Conservation (phyloP, 2,113 vertebrate genomes). For the Coptodon bakossiorum region DNA sequence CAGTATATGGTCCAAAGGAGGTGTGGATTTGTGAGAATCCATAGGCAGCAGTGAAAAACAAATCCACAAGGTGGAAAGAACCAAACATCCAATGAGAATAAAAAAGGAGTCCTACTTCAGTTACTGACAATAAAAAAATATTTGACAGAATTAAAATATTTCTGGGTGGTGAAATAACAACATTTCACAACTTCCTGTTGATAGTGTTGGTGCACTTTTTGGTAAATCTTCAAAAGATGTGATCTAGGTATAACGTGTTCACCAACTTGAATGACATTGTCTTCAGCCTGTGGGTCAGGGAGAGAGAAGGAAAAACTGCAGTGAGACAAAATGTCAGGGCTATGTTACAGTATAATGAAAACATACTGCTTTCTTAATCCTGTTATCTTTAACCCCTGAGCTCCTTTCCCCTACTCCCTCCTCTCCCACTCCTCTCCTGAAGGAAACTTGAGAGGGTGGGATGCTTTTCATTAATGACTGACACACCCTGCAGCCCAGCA, state of each 20-base stretch:
- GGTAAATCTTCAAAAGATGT: neutral
- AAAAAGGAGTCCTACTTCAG: neutral
- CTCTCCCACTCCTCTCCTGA: slow-evolving; percentile 40
- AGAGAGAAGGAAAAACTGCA: neutral
- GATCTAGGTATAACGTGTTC: neutral
- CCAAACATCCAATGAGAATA: neutral
- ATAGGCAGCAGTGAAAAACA: neutral
- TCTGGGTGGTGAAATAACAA: neutral
- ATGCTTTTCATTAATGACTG: slow-evolving; percentile 73
- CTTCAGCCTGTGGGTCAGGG: slow-evolving; percentile 16
- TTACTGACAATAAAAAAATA: neutral
- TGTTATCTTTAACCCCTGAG: slow-evolving; percentile 55
- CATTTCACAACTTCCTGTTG: neutral
- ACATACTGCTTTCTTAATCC: slow-evolving; percentile 15
- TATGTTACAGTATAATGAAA: slow-evolving; percentile 47
- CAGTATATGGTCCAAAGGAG: neutral
- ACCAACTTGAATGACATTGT: neutral
- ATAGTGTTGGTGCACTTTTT: neutral
- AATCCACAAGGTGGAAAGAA: neutral
- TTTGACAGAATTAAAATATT: neutral
- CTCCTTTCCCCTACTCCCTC: slow-evolving; percentile 20
- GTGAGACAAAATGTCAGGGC: slow-evolving; percentile 28
- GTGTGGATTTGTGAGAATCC: neutral
- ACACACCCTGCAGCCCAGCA: slow-evolving; percentile 28
- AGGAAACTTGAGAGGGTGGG: slow-evolving; percentile 61